Conservation (phyloP, 2,888 invertebrate species). For the Drosophila antonietae region DNA sequence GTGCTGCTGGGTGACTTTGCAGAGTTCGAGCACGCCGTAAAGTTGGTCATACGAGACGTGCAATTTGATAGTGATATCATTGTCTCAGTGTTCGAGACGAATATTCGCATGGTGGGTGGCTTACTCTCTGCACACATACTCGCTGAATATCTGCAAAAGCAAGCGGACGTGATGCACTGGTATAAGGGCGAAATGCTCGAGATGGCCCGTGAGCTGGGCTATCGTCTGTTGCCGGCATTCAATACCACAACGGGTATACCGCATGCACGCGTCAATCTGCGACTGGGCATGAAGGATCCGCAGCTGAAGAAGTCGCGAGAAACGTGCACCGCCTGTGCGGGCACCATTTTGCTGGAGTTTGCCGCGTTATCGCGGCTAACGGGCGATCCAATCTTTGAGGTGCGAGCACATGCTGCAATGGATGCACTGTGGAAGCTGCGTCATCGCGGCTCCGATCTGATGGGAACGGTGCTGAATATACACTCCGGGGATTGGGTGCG, state of each 20-base stretch:
- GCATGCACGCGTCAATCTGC: constrained; percentile 96
- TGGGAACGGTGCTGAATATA: constrained; percentile 99
- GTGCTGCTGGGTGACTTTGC: constrained; percentile 96
- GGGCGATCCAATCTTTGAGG: constrained; percentile 96
- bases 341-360: constrained; percentile 98
- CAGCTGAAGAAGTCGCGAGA: constrained; percentile 91
- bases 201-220: constrained; percentile 97
- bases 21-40: constrained; percentile 96
- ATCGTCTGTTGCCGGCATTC: constrained; percentile 97
- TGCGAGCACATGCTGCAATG: constrained; percentile 98
- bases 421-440: constrained; percentile 97
- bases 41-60: constrained; percentile 93
- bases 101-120: constrained; percentile 98
- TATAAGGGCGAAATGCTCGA: constrained; percentile 94
- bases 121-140: constrained; percentile 96
- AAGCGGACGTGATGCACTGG: constrained; percentile 91
- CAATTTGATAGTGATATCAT: constrained; percentile 97
- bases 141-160: constrained; percentile 91
- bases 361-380: constrained; percentile 97
- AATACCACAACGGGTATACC: constrained; percentile 99
- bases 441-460: constrained; percentile 94
- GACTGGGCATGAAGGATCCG: constrained; percentile 91
- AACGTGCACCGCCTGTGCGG: constrained; percentile 99
- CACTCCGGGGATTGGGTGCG: constrained; percentile 99
- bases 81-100: constrained; percentile 99